Evolutionary conservation across 2,113 vertebrate genomes (phyloP).

Genomic region (Xyrauchen texanus): DNA sequence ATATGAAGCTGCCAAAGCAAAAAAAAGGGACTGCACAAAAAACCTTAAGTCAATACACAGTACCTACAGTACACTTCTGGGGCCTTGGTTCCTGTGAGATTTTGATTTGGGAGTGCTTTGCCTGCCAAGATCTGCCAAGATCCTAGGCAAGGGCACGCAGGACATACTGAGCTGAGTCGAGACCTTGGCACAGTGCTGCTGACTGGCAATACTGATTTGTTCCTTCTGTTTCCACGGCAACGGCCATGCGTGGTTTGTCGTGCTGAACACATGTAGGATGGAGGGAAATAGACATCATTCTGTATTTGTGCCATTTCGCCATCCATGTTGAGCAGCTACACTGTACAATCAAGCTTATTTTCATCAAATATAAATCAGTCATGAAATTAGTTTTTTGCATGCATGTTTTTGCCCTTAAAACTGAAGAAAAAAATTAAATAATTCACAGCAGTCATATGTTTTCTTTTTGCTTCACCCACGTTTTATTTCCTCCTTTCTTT

Average conservation of each 20-base stretch:
- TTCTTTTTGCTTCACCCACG: background rate
- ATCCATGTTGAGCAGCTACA: background rate
- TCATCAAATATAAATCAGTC: too few relatives aligned
- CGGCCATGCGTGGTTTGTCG: slow-evolving; percentile 39
- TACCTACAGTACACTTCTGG: background rate
- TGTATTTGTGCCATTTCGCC: slow-evolving; percentile 18
- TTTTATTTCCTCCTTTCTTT: background rate
- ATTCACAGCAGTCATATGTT: too few relatives aligned
- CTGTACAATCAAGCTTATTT: too few relatives aligned
- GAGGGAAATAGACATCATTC: background rate
- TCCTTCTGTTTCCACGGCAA: slow-evolving; percentile 55
- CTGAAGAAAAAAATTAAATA: too few relatives aligned
- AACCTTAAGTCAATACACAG: slow-evolving; percentile 15
- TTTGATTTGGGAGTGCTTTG: slow-evolving; percentile 18
- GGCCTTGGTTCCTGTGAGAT: slow-evolving; percentile 23
- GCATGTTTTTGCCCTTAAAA: too few relatives aligned
- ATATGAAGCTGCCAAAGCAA: background rate
- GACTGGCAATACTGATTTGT: slow-evolving; percentile 49
- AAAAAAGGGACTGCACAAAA: slow-evolving; percentile 22
- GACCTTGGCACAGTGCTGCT: slow-evolving; percentile 36
- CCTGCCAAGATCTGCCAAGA: slow-evolving; percentile 25
- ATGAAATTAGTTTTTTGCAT: too few relatives aligned
- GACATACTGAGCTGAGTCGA: slow-evolving; percentile 34
- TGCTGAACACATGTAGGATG: slow-evolving; percentile 14
- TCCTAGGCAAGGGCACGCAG: slow-evolving; percentile 10